phyloP scores from a whole-genome alignment of 2,797 vertebrate species.

The Heliangelus exortis region DNA sequence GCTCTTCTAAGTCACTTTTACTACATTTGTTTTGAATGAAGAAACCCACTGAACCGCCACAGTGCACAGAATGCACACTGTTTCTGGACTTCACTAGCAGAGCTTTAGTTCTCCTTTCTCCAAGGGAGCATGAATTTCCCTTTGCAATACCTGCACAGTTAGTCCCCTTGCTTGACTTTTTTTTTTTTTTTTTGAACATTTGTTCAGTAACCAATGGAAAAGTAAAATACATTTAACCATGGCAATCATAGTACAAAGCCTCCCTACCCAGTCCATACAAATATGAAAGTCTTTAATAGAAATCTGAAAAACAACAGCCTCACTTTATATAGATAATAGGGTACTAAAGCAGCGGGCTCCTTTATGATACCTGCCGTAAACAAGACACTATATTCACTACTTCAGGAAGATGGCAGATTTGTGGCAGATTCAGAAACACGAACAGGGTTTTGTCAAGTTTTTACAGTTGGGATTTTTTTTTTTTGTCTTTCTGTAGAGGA shows the following conservation, averaged over 20 bases:
- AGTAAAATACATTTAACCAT: neutral
- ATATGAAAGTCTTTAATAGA: neutral
- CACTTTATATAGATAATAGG: neutral
- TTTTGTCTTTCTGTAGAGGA: accelerated
- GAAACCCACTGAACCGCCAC: neutral
- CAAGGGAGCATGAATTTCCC: neutral
- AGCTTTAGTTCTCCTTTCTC: neutral
- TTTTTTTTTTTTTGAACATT: neutral
- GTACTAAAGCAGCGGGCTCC: neutral
- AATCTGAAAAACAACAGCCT: neutral
- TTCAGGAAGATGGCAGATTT: neutral
- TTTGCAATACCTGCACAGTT: neutral
- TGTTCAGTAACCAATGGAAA: neutral
- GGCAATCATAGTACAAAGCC: neutral
- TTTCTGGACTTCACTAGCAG: neutral
- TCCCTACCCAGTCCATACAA: neutral
- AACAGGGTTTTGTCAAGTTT: accelerated
- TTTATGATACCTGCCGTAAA: neutral
- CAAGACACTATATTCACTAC: accelerated
- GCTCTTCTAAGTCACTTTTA: neutral
- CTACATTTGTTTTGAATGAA: neutral
- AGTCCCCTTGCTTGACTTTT: neutral
- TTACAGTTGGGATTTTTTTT: neutral
- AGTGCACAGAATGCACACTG: neutral
- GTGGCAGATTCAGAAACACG: neutral